These are phyloP conservation scores for Synanthedon tipuliformis DNA, from an alignment of 2,888 invertebrate species.

Conservation along the genomic window DNA sequence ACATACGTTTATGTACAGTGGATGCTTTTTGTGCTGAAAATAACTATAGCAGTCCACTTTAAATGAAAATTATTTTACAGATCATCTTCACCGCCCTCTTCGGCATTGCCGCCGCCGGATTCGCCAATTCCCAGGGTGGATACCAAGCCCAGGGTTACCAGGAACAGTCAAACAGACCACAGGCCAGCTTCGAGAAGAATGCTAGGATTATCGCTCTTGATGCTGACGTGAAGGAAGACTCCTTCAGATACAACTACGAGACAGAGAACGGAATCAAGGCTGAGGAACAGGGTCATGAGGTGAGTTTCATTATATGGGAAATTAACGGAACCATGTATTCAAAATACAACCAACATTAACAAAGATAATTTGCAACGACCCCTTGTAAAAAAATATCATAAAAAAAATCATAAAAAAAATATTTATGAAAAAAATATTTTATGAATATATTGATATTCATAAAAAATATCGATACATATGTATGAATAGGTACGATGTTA, in stretches of 20 bases:
- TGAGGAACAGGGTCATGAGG: conserved; percentile 60
- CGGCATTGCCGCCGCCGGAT: conserved; percentile 44
- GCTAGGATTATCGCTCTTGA: conserved; percentile 52
- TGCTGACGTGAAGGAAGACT: conserved; percentile 55
- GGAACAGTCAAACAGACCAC: conserved; percentile 53
- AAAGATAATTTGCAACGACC: too few relatives aligned
- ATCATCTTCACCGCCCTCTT: conserved; percentile 48
- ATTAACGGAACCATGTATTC: too few relatives aligned
- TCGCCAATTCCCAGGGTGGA: conserved; percentile 15
- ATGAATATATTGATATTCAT: too few relatives aligned
- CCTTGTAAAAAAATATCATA: too few relatives aligned
- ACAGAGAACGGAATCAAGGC: conserved; percentile 63
- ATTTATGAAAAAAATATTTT: too few relatives aligned
- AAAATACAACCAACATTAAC: too few relatives aligned
- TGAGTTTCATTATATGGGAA: conserved; percentile 13
- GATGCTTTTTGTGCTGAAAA: too few relatives aligned
- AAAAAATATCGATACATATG: too few relatives aligned
- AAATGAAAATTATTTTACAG: conserved; percentile 18
- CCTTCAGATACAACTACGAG: conserved; percentile 58
- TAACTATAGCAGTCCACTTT: too few relatives aligned
- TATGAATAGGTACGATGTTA: too few relatives aligned
- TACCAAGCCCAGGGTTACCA: conserved; percentile 21
- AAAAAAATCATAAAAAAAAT: too few relatives aligned
- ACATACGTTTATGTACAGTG: too few relatives aligned
- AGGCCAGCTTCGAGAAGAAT: conserved; percentile 43